phyloP scores from a whole-genome alignment of 2,888 invertebrate genomes.

The Andrena bucephala region DNA sequence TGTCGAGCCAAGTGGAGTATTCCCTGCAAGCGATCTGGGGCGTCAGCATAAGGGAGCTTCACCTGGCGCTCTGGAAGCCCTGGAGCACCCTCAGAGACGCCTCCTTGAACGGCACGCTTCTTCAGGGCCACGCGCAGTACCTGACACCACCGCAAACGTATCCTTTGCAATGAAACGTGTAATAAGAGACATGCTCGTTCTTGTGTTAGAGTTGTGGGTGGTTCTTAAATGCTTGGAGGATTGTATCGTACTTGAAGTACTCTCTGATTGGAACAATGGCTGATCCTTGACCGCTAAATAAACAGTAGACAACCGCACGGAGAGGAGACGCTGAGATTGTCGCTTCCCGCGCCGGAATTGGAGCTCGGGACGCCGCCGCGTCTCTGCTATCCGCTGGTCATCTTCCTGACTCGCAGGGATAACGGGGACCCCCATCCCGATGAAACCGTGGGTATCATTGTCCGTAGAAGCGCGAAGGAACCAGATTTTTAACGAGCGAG shows the following conservation, averaged over 20 bases:
- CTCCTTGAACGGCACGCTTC: conserved; percentile 86
- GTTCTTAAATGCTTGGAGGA: too few relatives aligned
- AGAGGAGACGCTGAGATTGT: conserved; percentile 88
- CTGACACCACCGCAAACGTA: conserved; percentile 83
- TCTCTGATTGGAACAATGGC: neutral
- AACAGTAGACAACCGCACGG: conserved; percentile 89
- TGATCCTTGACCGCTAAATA: conserved; percentile 76
- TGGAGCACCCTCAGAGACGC: conserved; percentile 89
- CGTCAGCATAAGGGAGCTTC: conserved; percentile 91
- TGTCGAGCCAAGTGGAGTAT: conserved; percentile 92
- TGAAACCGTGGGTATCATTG: conserved; percentile 88
- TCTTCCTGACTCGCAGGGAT: conserved; percentile 89
- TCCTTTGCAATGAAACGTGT: conserved; percentile 72
- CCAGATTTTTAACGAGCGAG: neutral
- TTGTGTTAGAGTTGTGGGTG: too few relatives aligned
- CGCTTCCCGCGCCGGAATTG: conserved; percentile 87
- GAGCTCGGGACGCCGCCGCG: conserved; percentile 91
- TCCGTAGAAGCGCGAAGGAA: neutral
- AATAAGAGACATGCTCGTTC: too few relatives aligned
- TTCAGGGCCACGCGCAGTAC: conserved; percentile 86
- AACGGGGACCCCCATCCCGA: conserved; percentile 90
- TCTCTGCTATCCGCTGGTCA: conserved; percentile 91
- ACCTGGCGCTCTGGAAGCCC: conserved; percentile 91
- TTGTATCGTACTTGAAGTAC: neutral
- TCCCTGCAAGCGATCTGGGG: conserved; percentile 92